Percentiles rank a stretch among this genome's conserved stretches.
These are phyloP conservation scores for Tineola bisselliella DNA, from an alignment of 2,888 invertebrate genomes.

Conservation along the genomic window DNA sequence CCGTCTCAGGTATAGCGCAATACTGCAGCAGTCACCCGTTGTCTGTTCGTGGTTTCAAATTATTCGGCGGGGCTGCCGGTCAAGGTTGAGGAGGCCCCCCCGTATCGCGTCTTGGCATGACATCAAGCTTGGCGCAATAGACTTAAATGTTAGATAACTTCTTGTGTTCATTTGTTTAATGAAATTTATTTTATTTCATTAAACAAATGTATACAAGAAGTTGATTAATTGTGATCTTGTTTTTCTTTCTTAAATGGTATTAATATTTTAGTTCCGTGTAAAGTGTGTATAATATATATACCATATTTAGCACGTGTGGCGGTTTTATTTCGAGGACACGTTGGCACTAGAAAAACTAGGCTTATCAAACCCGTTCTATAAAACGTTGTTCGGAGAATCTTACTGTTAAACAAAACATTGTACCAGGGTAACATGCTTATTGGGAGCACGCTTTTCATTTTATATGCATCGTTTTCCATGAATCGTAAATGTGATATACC, in stretches of 20 bases:
- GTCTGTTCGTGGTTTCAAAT: not conserved
- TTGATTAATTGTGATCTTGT: too few relatives aligned
- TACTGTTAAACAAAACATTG: not conserved
- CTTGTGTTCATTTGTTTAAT: not conserved
- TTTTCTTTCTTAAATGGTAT: not conserved
- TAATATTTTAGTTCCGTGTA: not conserved
- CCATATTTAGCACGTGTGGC: slow-evolving; percentile 31
- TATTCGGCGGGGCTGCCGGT: slow-evolving; percentile 39
- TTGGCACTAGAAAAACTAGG: slow-evolving; percentile 41
- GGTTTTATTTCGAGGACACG: slow-evolving; percentile 61
- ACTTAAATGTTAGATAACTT: slow-evolving; percentile 11
- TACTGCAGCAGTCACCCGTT: not conserved
- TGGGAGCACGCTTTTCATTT: too few relatives aligned
- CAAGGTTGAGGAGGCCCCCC: slow-evolving; percentile 57
- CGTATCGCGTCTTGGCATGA: slow-evolving; percentile 51
- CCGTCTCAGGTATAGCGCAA: not conserved
- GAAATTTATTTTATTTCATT: not conserved
- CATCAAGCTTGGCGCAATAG: slow-evolving; percentile 30
- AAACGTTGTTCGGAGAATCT: slow-evolving; percentile 16
- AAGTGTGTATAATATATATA: too few relatives aligned
- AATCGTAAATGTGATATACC: too few relatives aligned
- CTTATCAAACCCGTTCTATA: slow-evolving; percentile 36
- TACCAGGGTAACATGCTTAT: too few relatives aligned
- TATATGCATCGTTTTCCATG: too few relatives aligned
- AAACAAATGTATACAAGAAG: not conserved